These are phyloP conservation scores for Sapayoa aenigma DNA, from an alignment of 2,113 vertebrate genomes.

Conservation along the genomic window DNA sequence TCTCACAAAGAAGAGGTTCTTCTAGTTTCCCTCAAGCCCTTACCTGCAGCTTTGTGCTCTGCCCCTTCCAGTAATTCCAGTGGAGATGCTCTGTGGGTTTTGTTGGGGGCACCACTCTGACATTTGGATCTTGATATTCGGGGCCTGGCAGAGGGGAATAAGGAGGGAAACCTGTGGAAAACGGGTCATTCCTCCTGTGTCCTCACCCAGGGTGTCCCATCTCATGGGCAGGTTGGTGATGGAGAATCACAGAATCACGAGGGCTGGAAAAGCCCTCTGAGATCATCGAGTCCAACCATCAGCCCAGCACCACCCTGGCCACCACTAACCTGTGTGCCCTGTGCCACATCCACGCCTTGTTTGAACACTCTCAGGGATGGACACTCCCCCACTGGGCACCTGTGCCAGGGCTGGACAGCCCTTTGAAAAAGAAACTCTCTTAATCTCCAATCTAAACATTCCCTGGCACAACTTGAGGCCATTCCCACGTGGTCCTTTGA, in stretches of 20 bases:
- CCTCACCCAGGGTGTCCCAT: not conserved
- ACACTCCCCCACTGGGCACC: not conserved
- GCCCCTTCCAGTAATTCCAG: not conserved
- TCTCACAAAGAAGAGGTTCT: constrained; percentile 6
- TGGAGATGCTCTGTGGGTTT: not conserved
- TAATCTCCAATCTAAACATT: not conserved
- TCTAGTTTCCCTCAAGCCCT: not conserved
- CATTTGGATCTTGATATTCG: not conserved
- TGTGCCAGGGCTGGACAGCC: not conserved
- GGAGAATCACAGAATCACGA: not conserved
- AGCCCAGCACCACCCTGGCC: not conserved
- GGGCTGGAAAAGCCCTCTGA: not conserved
- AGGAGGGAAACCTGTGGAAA: not conserved
- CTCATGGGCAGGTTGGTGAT: not conserved
- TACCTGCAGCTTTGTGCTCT: not conserved
- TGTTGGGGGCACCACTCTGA: not conserved
- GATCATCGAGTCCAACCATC: not conserved
- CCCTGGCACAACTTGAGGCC: not conserved
- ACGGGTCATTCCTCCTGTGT: not conserved
- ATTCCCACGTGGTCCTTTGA: not conserved
- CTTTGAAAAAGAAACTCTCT: not conserved
- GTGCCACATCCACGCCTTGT: not conserved
- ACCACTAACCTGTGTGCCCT: accelerated
- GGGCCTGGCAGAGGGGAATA: not conserved
- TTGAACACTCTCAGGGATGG: not conserved